phyloP scores from a whole-genome alignment of 2,888 invertebrate genomes.

The Trisateles emortualis region DNA sequence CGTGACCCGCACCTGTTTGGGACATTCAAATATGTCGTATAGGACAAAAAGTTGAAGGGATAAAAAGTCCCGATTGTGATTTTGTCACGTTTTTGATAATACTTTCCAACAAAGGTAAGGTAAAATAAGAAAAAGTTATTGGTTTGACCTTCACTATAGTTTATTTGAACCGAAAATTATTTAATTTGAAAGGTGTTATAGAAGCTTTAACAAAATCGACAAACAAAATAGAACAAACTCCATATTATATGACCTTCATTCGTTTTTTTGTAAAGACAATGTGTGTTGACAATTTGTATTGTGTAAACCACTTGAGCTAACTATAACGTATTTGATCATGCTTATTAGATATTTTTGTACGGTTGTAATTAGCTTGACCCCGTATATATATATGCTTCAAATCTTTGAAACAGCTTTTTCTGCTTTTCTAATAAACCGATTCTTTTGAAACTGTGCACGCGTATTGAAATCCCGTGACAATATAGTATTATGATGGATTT shows the following conservation, averaged over 20 bases:
- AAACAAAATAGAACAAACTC: not conserved
- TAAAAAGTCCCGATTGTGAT: constrained; percentile 45
- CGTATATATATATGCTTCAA: no score
- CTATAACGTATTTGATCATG: not conserved
- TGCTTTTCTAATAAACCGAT: no score
- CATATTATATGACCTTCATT: not conserved
- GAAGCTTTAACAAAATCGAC: not conserved
- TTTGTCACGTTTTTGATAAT: constrained; percentile 52
- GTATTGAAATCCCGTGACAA: no score
- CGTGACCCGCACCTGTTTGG: constrained; percentile 67
- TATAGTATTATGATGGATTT: no score
- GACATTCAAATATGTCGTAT: constrained; percentile 57
- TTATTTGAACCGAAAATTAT: constrained; percentile 14
- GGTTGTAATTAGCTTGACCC: no score
- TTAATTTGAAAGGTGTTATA: not conserved
- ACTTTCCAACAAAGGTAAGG: constrained; percentile 19
- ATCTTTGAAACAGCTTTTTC: no score
- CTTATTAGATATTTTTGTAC: no score
- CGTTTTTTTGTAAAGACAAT: not conserved
- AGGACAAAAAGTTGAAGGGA: constrained; percentile 45
- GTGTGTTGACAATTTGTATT: not conserved
- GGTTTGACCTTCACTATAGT: constrained; percentile 23
- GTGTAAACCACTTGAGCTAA: not conserved
- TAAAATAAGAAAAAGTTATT: constrained; percentile 25
- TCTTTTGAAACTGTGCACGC: no score